Evolutionary conservation across 1,140 invertebrate species (phyloP).

Genomic region (Heliconius congener): DNA sequence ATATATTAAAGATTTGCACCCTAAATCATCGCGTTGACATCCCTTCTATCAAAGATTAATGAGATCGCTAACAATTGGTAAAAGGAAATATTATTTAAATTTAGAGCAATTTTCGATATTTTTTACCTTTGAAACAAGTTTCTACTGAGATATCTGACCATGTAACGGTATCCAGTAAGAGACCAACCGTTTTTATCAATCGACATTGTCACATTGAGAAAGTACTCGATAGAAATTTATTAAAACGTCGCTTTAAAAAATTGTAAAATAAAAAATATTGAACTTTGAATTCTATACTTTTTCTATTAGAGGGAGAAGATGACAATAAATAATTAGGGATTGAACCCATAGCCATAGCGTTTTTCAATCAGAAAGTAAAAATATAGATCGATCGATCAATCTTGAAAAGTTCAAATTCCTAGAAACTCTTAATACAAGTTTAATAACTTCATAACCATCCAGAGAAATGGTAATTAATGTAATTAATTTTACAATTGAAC

Average conservation of each 20-base stretch:
- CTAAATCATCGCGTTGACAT: too few species aligned
- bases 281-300: too few species aligned
- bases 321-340: not conserved
- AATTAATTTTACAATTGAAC: not conserved
- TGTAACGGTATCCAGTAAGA: not conserved
- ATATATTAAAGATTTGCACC: too few species aligned
- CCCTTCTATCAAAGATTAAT: too few species aligned
- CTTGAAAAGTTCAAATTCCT: too few species aligned
- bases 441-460: not conserved
- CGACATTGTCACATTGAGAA: not conserved
- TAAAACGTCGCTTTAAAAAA: not conserved
- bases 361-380: not conserved
- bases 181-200: not conserved
- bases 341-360: too few species aligned
- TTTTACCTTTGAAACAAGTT: not conserved
- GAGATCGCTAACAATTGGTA: not conserved
- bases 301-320: not conserved
- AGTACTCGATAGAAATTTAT: not conserved
- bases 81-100: not conserved
- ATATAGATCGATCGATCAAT: not conserved
- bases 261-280: too few species aligned
- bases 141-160: not conserved
- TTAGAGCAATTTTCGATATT: not conserved
- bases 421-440: not conserved
- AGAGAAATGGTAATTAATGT: not conserved